Evolutionary conservation across 2,113 vertebrate species (phyloP).

Genomic region (Urocolius indicus): DNA sequence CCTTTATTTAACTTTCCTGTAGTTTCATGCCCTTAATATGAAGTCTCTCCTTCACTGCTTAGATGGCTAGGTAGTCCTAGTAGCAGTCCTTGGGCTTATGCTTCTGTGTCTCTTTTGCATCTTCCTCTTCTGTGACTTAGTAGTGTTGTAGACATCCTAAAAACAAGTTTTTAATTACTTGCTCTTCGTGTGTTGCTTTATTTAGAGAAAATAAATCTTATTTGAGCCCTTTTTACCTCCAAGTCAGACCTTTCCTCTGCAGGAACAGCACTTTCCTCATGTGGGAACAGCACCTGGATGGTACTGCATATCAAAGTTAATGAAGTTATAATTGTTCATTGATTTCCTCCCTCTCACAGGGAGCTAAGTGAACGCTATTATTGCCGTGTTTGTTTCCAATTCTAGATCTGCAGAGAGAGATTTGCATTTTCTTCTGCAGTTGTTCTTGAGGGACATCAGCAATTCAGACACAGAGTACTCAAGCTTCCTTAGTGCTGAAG

Average conservation of each 20-base stretch:
- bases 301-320: not conserved
- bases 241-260: not conserved
- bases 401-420: not conserved
- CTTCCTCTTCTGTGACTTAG: not conserved
- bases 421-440: not conserved
- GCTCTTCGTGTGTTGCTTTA: not conserved
- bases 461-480: not conserved
- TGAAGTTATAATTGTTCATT: not conserved
- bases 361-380: not conserved
- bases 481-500: not conserved
- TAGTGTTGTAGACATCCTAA: not conserved
- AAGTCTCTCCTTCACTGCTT: slow-evolving; percentile 6
- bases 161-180: not conserved
- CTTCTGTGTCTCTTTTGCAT: not conserved
- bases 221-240: not conserved
- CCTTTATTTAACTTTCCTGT: not conserved
- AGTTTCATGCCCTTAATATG: not conserved
- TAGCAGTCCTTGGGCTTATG: not conserved
- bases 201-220: not conserved
- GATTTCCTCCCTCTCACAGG: not conserved
- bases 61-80: not conserved
- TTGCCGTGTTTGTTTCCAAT: not conserved
- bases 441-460: not conserved
- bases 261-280: not conserved
- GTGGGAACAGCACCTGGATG: rapidly evolving